Evolutionary conservation across 2,113 vertebrate genomes (phyloP), one percentile per base, ranked within the genome.

Genomic region (Nothocercus julius): DNA sequence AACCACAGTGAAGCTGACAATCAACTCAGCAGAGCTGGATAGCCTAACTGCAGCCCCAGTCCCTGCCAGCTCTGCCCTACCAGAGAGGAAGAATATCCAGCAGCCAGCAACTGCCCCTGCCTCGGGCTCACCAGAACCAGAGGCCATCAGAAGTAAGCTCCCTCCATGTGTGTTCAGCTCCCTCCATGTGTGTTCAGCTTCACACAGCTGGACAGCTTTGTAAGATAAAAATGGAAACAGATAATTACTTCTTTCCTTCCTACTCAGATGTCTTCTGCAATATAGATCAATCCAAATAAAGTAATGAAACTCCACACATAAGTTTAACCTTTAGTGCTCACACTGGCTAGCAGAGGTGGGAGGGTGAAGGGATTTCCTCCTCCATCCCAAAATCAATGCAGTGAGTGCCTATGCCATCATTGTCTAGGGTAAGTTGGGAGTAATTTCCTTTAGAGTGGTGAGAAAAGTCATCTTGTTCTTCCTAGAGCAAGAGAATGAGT

Each of bases 101-200:
- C 93, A 78, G 19, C 84, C 94, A 93, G 81, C 63, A 66, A 6
- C 22, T 63, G 10, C 72, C 17, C 82, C 80, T 3, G 38, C 76
- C 25, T 91, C 96, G 69, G 95, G 90, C 87, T 96, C 98, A 42
- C 96, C 97, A 6, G 98, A 99, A 81, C 87, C 97, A 4, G 99
- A 99, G 72, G 61, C 97, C 32, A 36, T 95, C 51, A 97, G 91
- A 78, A 98, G 99, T 99, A 98, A 98, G 98, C 13, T 77, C 81
- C 21, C 25, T 75, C 9, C 7, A 61, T 32, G 12, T 62, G 4
- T 83, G 21, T 59, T 13, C 44, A 2, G 47, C 32, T 64, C 89
- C 16, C 25, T 75, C 9, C 7, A 61, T 32, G 12, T 62, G 4
- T 83, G 21, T 59, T 13, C 44, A 2, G 47, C 32, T 64, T 91